These are phyloP conservation scores for Ophion costatus DNA, from an alignment of 2,888 invertebrate species.

Conservation along the genomic window DNA sequence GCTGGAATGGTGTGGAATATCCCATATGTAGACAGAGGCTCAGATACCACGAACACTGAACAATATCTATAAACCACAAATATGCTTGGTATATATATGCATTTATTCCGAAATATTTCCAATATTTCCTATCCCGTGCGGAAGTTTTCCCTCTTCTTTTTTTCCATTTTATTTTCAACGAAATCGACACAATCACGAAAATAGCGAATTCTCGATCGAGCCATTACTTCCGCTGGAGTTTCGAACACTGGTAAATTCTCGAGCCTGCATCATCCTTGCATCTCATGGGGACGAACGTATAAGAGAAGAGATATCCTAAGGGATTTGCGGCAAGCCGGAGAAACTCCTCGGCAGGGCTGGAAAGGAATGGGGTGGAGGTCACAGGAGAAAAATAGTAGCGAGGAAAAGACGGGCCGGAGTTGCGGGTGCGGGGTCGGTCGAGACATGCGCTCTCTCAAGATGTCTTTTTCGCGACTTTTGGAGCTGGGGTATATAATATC, in stretches of 20 bases:
- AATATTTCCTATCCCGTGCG: no score
- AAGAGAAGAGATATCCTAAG: constrained; percentile 38
- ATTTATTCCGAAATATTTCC: background rate
- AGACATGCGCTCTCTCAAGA: constrained; percentile 27
- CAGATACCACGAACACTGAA: no score
- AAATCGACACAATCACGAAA: background rate
- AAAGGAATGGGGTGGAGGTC: background rate
- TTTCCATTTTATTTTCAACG: background rate
- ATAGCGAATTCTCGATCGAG: background rate
- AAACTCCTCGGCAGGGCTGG: background rate
- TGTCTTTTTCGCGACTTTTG: constrained; percentile 37
- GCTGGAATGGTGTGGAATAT: no score
- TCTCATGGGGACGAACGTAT: background rate
- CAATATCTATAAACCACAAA: no score
- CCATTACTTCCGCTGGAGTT: background rate
- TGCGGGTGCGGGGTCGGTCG: background rate
- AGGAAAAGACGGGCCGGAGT: background rate
- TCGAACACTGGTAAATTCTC: background rate
- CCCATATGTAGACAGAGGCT: no score
- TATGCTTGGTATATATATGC: background rate
- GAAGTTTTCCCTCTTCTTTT: no score
- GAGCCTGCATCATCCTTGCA: background rate
- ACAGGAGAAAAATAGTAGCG: constrained; percentile 15
- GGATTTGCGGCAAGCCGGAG: constrained; percentile 21
- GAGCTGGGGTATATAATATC: constrained; percentile 61